phyloP scores from a whole-genome alignment of 2,888 invertebrate genomes.

The Norana najaformis region DNA sequence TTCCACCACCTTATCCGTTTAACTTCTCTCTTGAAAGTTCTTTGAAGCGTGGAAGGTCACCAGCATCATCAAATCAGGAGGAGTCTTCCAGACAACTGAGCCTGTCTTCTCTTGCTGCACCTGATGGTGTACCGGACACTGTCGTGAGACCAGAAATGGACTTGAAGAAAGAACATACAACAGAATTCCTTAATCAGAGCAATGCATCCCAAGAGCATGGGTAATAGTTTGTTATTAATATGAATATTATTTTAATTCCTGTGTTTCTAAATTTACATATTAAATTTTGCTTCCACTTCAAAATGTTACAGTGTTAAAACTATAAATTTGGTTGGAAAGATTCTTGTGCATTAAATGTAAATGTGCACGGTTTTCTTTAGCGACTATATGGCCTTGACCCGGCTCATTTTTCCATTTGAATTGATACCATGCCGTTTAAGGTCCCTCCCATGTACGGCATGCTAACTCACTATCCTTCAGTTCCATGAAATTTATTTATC shows the following conservation, averaged over 20 bases:
- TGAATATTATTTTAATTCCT: background rate
- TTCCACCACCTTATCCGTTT: constrained; percentile 18
- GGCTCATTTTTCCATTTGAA: no score
- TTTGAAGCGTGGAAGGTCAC: background rate
- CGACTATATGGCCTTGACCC: no score
- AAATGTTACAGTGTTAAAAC: no score
- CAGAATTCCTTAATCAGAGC: background rate
- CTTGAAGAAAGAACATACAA: background rate
- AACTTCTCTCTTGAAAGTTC: background rate
- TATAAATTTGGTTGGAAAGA: background rate
- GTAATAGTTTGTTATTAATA: background rate
- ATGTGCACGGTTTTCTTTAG: no score
- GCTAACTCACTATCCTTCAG: no score
- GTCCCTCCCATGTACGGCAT: no score
- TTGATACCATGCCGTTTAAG: no score
- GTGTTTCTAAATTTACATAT: background rate
- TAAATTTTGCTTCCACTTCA: background rate
- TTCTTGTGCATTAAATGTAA: background rate
- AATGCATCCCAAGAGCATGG: constrained; percentile 8
- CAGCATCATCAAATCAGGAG: background rate
- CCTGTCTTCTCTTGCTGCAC: background rate
- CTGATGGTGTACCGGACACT: background rate
- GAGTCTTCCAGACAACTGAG: background rate
- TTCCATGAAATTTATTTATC: no score
- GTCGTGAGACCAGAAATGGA: background rate